Conservation (phyloP, 1,140 invertebrate genomes). For the Hirudo medicinalis region DNA sequence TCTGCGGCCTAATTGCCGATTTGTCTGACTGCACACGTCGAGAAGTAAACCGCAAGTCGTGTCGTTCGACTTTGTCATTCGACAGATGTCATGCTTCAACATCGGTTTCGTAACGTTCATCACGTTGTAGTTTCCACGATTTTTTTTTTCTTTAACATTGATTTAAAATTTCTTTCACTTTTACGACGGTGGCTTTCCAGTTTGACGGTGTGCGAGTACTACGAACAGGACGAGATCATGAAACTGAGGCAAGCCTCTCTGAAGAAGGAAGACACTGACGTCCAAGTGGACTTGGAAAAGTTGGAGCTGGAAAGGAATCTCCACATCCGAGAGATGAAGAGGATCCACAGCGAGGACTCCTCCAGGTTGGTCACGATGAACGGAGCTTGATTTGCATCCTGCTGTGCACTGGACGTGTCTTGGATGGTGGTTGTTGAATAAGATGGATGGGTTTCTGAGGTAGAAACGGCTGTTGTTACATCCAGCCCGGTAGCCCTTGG, state of each 20-base stretch:
- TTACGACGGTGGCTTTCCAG: constrained; percentile 25
- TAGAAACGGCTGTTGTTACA: neutral
- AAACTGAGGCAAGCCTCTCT: constrained; percentile 83
- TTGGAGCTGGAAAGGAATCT: constrained; percentile 93
- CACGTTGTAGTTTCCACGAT: too few species aligned
- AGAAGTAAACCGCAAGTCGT: too few species aligned
- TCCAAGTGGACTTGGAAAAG: constrained; percentile 95
- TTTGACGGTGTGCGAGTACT: constrained; percentile 45
- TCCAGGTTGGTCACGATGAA: constrained; percentile 43
- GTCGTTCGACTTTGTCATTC: too few species aligned
- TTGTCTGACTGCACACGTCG: neutral
- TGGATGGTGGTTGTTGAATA: neutral
- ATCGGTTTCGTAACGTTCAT: too few species aligned
- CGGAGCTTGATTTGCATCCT: neutral
- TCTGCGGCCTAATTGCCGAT: neutral
- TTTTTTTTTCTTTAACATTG: too few species aligned
- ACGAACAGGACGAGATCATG: constrained; percentile 49
- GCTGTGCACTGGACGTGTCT: neutral
- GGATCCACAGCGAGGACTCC: constrained; percentile 98
- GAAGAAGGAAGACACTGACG: constrained; percentile 94
- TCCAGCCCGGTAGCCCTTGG: neutral
- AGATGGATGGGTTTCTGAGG: neutral
- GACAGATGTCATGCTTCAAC: too few species aligned
- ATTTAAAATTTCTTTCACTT: too few species aligned
- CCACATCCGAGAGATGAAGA: constrained; percentile 94